A percentile compares a stretch with the other conserved stretches of the same genome.
Conservation (phyloP, 2,888 invertebrate species). For the Sympetrum striolatum region DNA sequence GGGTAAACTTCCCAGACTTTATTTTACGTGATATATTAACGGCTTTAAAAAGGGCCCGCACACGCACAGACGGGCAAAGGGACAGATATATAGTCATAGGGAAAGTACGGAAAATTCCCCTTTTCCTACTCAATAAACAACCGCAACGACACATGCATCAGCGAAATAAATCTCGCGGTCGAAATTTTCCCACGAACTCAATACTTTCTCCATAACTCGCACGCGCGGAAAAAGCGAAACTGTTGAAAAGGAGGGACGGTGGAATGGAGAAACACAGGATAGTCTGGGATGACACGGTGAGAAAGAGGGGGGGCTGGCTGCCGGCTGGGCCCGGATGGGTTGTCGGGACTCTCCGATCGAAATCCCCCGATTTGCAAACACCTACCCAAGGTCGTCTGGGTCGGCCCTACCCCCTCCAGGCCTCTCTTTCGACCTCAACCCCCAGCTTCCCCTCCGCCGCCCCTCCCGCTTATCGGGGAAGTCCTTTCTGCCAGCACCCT, state of each 20-base stretch:
- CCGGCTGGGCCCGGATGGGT: conserved; percentile 28
- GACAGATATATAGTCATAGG: background rate
- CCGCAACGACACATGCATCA: too few species aligned
- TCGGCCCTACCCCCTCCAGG: background rate
- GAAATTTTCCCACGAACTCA: too few species aligned
- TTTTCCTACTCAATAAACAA: too few species aligned
- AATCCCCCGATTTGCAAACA: conserved; percentile 33
- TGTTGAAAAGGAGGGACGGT: background rate
- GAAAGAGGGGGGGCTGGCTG: conserved; percentile 7
- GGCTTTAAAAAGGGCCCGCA: too few species aligned
- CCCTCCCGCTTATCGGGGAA: conserved; percentile 1
- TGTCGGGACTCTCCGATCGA: conserved; percentile 15
- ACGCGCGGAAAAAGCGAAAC: background rate
- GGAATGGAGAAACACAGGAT: background rate
- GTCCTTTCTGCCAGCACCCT: background rate
- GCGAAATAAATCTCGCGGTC: too few species aligned
- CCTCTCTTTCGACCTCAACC: background rate
- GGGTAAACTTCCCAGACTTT: too few species aligned
- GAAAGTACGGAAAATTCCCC: background rate
- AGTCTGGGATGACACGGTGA: conserved; percentile 24
- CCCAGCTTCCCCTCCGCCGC: background rate
- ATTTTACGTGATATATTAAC: too few species aligned
- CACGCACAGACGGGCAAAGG: background rate
- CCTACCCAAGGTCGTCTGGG: conserved; percentile 44
- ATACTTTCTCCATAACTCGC: too few species aligned